These are phyloP conservation scores for Tethya wilhelma DNA, from an alignment of 37 sponge, comb jelly and placozoan species.

Conservation along the genomic window DNA sequence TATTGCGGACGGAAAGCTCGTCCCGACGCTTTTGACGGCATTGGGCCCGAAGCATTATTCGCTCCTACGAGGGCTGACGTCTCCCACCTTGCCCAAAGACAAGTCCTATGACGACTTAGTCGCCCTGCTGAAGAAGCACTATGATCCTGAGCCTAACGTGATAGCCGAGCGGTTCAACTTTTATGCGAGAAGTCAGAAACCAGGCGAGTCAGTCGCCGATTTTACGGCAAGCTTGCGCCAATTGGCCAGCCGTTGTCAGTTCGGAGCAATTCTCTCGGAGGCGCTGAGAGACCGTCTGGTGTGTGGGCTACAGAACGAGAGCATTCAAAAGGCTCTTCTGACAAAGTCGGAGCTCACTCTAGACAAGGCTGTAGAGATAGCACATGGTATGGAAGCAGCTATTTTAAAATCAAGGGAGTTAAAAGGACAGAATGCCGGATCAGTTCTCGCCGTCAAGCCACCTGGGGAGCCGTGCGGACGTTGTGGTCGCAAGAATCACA, in stretches of 20 bases:
- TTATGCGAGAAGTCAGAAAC: constrained; percentile 17
- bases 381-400: constrained; percentile 23
- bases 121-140: not conserved
- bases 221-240: constrained; percentile 19
- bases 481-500: not conserved
- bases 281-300: constrained; percentile 23
- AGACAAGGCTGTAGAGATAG: constrained; percentile 1
- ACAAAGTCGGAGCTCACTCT: constrained; percentile 11
- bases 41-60: not conserved
- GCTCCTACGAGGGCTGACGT: not conserved
- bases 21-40: not conserved
- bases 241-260: constrained; percentile 10
- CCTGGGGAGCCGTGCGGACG: too few species aligned
- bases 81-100: not conserved
- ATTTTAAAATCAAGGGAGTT: not conserved
- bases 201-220: constrained; percentile 25
- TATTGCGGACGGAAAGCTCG: not conserved
- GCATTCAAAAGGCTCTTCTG: constrained; percentile 12
- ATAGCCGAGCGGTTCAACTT: constrained; percentile 33
- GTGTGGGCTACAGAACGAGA: constrained; percentile 2
- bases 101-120: not conserved
- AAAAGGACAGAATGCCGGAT: not conserved
- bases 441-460: too few species aligned
- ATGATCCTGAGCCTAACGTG: constrained; percentile 1
- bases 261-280: constrained; percentile 7